Evolutionary conservation across 2,797 vertebrate genomes (phyloP).

Genomic region (Chelmon rostratus): DNA sequence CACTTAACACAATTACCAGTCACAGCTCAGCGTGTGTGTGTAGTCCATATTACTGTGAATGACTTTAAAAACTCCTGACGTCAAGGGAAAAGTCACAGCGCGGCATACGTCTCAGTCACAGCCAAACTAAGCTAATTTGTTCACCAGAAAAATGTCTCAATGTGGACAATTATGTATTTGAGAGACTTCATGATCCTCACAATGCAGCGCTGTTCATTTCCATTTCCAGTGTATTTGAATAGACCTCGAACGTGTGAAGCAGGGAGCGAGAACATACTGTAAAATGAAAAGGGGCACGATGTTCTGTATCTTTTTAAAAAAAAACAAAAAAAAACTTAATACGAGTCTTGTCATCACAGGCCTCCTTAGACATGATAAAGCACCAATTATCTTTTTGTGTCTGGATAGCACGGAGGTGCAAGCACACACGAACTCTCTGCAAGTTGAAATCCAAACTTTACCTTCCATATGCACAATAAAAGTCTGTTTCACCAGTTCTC

Average conservation of each 20-base stretch:
- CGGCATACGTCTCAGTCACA: not conserved
- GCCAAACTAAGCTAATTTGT: constrained; percentile 5
- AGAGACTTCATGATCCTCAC: constrained; percentile 19
- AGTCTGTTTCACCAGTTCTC: not conserved
- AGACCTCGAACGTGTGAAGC: constrained; percentile 29
- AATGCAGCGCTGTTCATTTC: constrained; percentile 18
- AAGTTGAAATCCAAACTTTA: not conserved
- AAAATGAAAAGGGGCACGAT: not conserved
- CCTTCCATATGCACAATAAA: not conserved
- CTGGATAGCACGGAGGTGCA: constrained; percentile 4
- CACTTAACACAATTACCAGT: not conserved
- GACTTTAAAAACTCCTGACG: not conserved
- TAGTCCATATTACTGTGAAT: not conserved
- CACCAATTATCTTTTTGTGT: constrained; percentile 32
- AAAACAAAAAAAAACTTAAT: not conserved
- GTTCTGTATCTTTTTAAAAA: constrained; percentile 14
- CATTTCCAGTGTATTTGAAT: constrained; percentile 37
- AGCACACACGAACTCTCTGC: not conserved
- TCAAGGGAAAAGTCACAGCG: constrained; percentile 3
- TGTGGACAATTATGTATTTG: constrained; percentile 16
- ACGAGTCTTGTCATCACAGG: constrained; percentile 16
- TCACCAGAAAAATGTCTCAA: constrained; percentile 14
- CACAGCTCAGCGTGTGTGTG: not conserved
- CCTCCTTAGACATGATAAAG: constrained; percentile 17
- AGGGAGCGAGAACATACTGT: not conserved